Conservation (phyloP, 2,888 invertebrate species). For the Darwinula stevensoni region DNA sequence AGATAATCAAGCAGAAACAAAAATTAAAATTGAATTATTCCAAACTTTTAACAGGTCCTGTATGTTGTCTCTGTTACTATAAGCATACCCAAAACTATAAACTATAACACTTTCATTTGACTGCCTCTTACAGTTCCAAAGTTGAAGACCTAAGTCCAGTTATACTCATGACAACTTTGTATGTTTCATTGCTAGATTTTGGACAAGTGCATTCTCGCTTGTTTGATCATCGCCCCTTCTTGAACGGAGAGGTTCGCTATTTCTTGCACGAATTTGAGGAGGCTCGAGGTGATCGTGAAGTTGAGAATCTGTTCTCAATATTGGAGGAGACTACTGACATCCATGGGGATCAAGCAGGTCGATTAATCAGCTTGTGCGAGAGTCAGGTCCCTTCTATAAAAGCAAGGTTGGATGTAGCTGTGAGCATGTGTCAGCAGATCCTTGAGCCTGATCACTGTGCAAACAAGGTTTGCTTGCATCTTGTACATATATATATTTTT, state of each 20-base stretch:
- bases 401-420: constrained; percentile 31
- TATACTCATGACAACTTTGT: too few species aligned
- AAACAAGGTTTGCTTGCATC: too few species aligned
- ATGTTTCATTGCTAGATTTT: constrained; percentile 27
- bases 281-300: constrained; percentile 43
- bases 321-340: constrained; percentile 45
- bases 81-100: too few species aligned
- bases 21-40: too few species aligned
- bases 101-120: too few species aligned
- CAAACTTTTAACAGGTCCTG: too few species aligned
- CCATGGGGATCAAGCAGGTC: constrained; percentile 37
- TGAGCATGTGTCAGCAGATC: constrained; percentile 29
- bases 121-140: too few species aligned
- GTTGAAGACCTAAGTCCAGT: too few species aligned
- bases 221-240: constrained; percentile 57
- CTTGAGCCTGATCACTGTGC: constrained; percentile 22
- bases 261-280: constrained; percentile 64
- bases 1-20: too few species aligned
- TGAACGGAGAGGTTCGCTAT: constrained; percentile 55
- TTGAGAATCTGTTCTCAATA: constrained; percentile 40
- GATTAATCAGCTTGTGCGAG: constrained; percentile 29
- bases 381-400: constrained; percentile 27
- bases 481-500: too few species aligned
- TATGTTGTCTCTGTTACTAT: too few species aligned
- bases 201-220: constrained; percentile 52